A percentile compares a stretch with the other conserved stretches of the same genome.
Evolutionary conservation across 1,140 invertebrate genomes (phyloP).

Genomic region (Cydia fagiglandana): DNA sequence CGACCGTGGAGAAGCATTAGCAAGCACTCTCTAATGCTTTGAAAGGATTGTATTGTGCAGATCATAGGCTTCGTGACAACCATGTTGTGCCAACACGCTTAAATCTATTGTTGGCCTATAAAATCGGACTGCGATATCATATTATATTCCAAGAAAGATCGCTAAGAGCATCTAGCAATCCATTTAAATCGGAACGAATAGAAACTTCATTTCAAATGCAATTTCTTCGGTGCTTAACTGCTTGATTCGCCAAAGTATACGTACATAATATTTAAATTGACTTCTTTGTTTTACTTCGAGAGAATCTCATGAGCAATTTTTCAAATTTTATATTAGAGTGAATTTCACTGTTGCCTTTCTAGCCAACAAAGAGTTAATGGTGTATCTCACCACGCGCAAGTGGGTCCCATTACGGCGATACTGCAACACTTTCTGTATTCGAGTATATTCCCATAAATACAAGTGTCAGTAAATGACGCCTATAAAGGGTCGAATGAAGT

Average conservation of each 20-base stretch:
- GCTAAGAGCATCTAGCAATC: conserved; percentile 2
- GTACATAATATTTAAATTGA: conserved; percentile 13
- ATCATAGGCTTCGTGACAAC: conserved; percentile 47
- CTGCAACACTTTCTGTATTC: conserved; percentile 27
- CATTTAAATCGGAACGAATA: conserved; percentile 14
- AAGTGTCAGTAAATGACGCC: conserved; percentile 6
- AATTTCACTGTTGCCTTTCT: not conserved
- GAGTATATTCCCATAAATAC: conserved; percentile 1
- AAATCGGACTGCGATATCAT: not conserved
- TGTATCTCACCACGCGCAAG: conserved; percentile 40
- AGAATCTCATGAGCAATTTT: not conserved
- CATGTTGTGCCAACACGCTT: conserved; percentile 45
- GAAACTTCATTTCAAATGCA: not conserved
- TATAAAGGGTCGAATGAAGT: conserved; percentile 1
- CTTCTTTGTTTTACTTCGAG: not conserved
- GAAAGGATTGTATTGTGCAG: conserved; percentile 58
- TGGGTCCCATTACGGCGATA: conserved; percentile 42
- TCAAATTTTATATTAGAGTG: not conserved
- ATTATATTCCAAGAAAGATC: conserved; percentile 9
- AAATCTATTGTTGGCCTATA: conserved; percentile 42
- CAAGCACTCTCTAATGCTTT: conserved; percentile 44
- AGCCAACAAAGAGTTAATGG: conserved; percentile 38
- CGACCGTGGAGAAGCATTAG: conserved; percentile 52
- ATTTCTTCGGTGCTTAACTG: not conserved
- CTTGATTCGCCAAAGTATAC: conserved; percentile 9